Percentiles rank a stretch among this genome's conserved stretches.
Conservation (phyloP, 2,797 vertebrate species). For the Artibeus lituratus region DNA sequence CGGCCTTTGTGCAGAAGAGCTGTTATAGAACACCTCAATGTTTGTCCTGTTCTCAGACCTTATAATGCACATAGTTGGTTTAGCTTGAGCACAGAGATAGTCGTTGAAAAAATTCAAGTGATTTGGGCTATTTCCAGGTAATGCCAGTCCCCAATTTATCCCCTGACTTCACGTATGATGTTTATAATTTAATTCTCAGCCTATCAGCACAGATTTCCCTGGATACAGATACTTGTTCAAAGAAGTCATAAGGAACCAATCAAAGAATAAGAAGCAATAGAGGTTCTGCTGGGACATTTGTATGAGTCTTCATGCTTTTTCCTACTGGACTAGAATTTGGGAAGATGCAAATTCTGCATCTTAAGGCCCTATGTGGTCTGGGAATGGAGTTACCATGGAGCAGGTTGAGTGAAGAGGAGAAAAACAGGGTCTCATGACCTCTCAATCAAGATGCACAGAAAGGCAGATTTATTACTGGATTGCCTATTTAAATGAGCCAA, state of each 20-base stretch:
- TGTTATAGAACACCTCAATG: background rate
- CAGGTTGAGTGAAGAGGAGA: conserved; percentile 22
- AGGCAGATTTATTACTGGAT: conserved; percentile 50
- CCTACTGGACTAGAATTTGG: conserved; percentile 13
- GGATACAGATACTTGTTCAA: background rate
- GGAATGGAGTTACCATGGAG: conserved; percentile 17
- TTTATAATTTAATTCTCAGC: background rate
- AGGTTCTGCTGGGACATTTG: background rate
- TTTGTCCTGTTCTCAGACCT: background rate
- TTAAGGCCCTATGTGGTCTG: background rate
- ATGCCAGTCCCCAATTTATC: background rate
- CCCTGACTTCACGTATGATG: background rate
- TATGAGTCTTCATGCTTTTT: background rate
- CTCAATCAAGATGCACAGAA: conserved; percentile 48
- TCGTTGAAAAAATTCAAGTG: background rate
- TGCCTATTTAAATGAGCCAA: conserved; percentile 51
- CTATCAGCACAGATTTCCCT: background rate
- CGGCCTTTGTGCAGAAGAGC: background rate
- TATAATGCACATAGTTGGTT: background rate
- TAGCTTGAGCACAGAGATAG: background rate
- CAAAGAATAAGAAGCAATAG: background rate
- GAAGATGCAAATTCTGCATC: background rate
- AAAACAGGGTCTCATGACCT: conserved; percentile 23
- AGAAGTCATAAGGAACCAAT: background rate
- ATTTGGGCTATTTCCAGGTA: background rate